Base-by-base conservation (phyloP, 2,888 invertebrate genomes). In the Macrosiphum euphorbiae region DNA sequence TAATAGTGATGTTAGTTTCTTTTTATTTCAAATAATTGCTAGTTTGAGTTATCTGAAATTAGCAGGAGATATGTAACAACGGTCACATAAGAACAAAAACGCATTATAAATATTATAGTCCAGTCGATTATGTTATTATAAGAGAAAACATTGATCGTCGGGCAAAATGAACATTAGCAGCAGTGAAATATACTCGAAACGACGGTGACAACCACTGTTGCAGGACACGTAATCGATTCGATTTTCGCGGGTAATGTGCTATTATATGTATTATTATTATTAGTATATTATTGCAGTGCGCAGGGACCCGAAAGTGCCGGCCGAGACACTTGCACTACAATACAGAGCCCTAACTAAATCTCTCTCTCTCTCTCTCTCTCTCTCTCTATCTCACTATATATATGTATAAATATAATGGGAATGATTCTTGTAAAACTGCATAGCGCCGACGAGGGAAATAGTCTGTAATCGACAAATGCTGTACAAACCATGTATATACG, bases 381-480 rank as follows among this genome's bases (percentile, higher is more conserved):
- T 10, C n/a, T 28, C 28, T 16, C 16, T 4, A 7, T 10, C n/a
- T 28, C 28, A 5, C 16, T 4, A 7, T 13, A 13, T 26, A 67
- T 11, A 3, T 67, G 4, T 78, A 78, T 35, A 78, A 35, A 78
- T n/a, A 58, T 87, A 86, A 92, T 87, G 87, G 61, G 92, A 92
- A 92, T n/a, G 44, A 92, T 87, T 44, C 61, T 44, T 47, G 91
- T 91, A 91, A 85, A 85, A 91, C 85, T n/a, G 55, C 47, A n/a
- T 50, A 35, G n/a, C 28, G 11, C 52, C 78, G 11, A 28, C 91
- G 61, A 44, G 92, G 88, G 88, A 92, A 67, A 78, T 78, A 28
- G 92, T 92, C 92, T 50, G 61, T 92, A 92, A 92, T 92, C 92
- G 92, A 92, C 92, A 92, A 92, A 92, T 20, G 61, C 58, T 92